Conservation (phyloP, 2,797 vertebrate genomes). For the Streptopelia turtur region DNA sequence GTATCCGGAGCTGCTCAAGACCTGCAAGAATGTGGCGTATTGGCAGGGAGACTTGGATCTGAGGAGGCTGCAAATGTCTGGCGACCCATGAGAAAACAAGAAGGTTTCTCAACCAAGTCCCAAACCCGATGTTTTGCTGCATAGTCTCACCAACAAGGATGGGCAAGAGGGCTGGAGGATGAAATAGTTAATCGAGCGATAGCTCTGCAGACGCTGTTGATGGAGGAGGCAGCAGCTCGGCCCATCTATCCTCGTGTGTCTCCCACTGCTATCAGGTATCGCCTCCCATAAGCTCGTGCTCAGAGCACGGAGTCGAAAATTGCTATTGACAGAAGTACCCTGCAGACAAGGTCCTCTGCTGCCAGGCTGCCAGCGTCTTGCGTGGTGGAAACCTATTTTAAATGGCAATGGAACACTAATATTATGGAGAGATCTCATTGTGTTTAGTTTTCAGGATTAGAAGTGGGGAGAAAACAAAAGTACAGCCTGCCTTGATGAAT, state of each 20-base stretch:
- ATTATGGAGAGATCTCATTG: background rate
- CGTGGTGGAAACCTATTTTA: background rate
- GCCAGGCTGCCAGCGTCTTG: conserved; percentile 8
- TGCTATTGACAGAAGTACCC: conserved; percentile 29
- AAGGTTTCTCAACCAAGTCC: background rate
- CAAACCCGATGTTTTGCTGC: background rate
- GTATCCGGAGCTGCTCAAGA: background rate
- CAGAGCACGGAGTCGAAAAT: background rate
- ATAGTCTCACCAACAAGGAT: background rate
- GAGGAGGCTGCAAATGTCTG: background rate
- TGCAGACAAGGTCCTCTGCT: conserved; percentile 23
- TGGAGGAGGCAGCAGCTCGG: background rate
- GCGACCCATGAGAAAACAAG: background rate
- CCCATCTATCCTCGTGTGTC: background rate
- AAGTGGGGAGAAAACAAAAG: background rate
- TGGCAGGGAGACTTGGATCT: background rate
- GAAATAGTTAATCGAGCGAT: background rate
- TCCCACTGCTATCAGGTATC: background rate
- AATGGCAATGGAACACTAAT: background rate
- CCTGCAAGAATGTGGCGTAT: background rate
- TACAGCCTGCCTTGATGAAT: background rate
- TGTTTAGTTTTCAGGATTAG: background rate
- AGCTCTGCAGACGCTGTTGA: background rate
- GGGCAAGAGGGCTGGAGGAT: background rate
- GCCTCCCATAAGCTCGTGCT: background rate